Conservation (phyloP, 2,113 vertebrate genomes). For the Carassius auratus region DNA sequence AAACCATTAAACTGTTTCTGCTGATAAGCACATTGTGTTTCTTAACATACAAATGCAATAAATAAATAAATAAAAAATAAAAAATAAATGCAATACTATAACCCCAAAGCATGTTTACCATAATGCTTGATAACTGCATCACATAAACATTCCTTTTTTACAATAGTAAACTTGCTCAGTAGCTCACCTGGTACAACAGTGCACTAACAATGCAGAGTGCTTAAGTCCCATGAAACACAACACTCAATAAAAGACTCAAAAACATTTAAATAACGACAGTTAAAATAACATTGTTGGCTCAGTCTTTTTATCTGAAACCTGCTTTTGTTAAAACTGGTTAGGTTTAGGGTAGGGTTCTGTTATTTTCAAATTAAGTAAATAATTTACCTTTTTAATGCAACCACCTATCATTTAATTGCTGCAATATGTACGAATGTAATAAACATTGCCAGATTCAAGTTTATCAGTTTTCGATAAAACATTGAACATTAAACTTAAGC, state of each 20-base stretch:
- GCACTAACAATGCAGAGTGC: background rate
- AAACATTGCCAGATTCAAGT: too few relatives aligned
- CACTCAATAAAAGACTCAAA: background rate
- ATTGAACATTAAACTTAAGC: too few relatives aligned
- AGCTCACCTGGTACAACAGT: background rate
- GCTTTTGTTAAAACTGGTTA: too few relatives aligned
- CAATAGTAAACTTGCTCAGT: background rate
- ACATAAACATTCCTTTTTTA: background rate
- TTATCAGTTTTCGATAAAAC: too few relatives aligned
- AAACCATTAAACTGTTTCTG: conserved; percentile 27
- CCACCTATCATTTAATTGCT: too few relatives aligned
- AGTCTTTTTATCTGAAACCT: too few relatives aligned
- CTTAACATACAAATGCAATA: background rate
- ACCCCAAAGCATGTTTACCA: background rate
- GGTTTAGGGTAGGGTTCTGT: too few relatives aligned
- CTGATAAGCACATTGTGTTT: background rate
- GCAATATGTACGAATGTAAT: too few relatives aligned
- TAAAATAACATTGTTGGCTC: too few relatives aligned
- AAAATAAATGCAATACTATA: background rate
- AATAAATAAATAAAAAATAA: too few relatives aligned
- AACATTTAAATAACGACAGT: background rate
- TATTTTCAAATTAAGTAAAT: too few relatives aligned
- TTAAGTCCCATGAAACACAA: background rate
- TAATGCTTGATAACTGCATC: background rate
- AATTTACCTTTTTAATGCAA: too few relatives aligned